Base-by-base conservation (phyloP, 2,888 invertebrate genomes). In the Chrysotoxum bicinctum region DNA sequence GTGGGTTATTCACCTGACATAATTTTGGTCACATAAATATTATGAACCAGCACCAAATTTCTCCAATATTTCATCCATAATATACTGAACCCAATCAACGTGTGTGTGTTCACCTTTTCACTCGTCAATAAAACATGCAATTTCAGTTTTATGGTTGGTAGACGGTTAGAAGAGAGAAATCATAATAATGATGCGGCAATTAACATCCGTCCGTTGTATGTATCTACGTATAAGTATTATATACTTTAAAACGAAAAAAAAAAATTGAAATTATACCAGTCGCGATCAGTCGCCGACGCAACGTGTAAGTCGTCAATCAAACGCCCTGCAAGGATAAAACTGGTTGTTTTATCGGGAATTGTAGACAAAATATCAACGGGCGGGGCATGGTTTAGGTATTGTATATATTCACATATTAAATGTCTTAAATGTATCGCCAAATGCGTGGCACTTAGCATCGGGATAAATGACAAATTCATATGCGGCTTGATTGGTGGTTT, bases 121-220 rank as follows among this genome's bases (percentile, higher is more conserved):
- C 56, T 72, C 40, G 26, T 54, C 40, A 21, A 10, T 40, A 30
- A 30, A 52, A 23, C 3, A 12, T 23, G n/a, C 45, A 54, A 26
- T 54, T 64, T 72, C 37, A 23, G 54, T 66, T 66, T 58, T 58
- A 26, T 30, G 9, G 19, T 12, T 10, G 14, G 10, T 66, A 14
- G 50, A 4, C 16, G 40, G 43, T n/a, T 30, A 50, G 56, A 54
- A 32, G 70, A 66, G 66, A 66, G 72, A 76, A 81, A 58, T 81
- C 66, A 81, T 81, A 76, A 81, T 72, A 77, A 66, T 76, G 72
- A 72, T 72, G 58, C 43, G 66, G 56, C 77, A 77, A 77, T 77
- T 77, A 81, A 72, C 56, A 70, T 76, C 40, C 64, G 48, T 54
- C n/a, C n/a, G n/a, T n/a, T n/a, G n/a, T n/a, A n/a, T n/a, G n/a